Percentiles rank a stretch among this genome's conserved stretches.
phyloP scores from a whole-genome alignment of 2,888 invertebrate genomes.

The Polylopha cassiicola region DNA sequence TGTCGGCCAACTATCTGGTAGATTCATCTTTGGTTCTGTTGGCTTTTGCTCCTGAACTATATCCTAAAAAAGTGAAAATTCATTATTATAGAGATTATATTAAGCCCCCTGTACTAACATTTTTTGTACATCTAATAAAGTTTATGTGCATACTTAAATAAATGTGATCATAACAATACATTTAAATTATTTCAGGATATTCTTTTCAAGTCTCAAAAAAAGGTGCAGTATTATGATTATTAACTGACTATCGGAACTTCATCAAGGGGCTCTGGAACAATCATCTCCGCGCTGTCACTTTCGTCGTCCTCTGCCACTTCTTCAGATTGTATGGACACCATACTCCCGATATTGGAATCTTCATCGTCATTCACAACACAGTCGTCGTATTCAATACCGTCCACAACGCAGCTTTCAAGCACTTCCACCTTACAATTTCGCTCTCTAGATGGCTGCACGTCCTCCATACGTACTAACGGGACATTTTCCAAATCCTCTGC shows the following conservation, averaged over 20 bases:
- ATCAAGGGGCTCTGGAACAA: constrained; percentile 39
- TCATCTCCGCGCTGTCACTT: constrained; percentile 36
- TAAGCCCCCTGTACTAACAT: too few relatives aligned
- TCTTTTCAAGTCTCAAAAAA: too few relatives aligned
- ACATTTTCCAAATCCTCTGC: constrained; percentile 57
- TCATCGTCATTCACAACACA: constrained; percentile 46
- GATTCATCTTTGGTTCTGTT: constrained; percentile 26
- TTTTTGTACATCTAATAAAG: too few relatives aligned
- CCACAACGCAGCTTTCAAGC: constrained; percentile 42
- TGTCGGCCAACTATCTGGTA: constrained; percentile 59
- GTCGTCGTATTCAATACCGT: constrained; percentile 39
- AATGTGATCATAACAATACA: too few relatives aligned
- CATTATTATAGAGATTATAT: background rate
- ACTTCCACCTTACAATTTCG: constrained; percentile 35
- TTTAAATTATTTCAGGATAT: too few relatives aligned
- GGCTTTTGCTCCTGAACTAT: constrained; percentile 21
- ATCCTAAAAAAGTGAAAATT: constrained; percentile 25
- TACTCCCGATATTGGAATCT: constrained; percentile 58
- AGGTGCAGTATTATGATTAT: too few relatives aligned
- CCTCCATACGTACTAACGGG: constrained; percentile 62
- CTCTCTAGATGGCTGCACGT: constrained; percentile 55
- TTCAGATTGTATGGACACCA: constrained; percentile 55
- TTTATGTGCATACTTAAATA: too few relatives aligned
- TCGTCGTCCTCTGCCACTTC: constrained; percentile 32
- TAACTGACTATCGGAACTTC: constrained; percentile 16